These are phyloP conservation scores for Egretta garzetta DNA, from an alignment of 2,113 vertebrate species.

Conservation along the genomic window DNA sequence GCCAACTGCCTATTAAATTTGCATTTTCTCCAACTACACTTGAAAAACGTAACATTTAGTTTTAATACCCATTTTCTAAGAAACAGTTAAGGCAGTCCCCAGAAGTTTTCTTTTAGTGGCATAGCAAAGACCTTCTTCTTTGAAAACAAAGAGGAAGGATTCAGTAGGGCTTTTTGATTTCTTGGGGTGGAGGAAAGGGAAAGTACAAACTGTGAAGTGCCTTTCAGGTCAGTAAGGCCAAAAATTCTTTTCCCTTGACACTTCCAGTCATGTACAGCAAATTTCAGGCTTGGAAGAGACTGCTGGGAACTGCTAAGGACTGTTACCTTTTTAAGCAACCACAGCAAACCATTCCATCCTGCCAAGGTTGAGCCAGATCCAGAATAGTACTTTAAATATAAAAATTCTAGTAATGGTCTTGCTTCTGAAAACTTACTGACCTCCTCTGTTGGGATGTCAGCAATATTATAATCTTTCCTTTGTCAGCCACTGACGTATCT, in stretches of 20 bases:
- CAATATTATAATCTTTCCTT: neutral
- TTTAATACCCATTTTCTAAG: neutral
- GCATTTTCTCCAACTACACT: neutral
- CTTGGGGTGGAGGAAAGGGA: neutral
- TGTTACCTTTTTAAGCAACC: neutral
- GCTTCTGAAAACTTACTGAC: neutral
- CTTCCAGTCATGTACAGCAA: neutral
- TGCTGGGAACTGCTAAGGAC: neutral
- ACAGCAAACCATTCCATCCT: neutral
- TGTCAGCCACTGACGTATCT: neutral
- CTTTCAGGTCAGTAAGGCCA: neutral
- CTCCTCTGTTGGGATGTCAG: neutral
- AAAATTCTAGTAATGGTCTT: neutral
- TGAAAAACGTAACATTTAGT: neutral
- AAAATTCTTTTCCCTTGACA: neutral
- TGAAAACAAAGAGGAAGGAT: neutral
- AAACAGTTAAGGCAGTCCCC: neutral
- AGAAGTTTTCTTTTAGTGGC: neutral
- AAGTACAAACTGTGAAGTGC: neutral
- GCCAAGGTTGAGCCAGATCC: neutral
- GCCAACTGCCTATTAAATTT: neutral
- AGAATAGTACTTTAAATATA: neutral
- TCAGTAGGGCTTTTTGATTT: neutral
- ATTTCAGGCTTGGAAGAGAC: neutral
- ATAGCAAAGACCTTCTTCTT: neutral